Evolutionary conservation across 2,797 vertebrate genomes (phyloP).

Genomic region (Oreortyx pictus): DNA sequence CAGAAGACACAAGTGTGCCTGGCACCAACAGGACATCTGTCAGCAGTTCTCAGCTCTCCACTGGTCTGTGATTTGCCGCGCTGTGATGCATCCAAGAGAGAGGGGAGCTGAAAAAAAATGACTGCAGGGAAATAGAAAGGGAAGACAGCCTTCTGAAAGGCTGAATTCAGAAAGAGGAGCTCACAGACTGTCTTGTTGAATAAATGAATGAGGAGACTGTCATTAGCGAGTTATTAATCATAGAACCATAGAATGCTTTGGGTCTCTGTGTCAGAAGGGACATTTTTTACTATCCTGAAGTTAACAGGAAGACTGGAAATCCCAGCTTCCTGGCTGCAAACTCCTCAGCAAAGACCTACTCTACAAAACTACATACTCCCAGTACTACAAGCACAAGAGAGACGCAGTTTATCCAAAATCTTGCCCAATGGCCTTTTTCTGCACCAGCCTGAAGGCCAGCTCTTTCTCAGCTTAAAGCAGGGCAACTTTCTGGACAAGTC

Average conservation of each 20-base stretch:
- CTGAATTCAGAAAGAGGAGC: neutral
- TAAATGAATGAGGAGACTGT: neutral
- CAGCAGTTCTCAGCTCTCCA: slow-evolving; percentile 69
- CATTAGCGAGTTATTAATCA: neutral
- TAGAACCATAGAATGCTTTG: neutral
- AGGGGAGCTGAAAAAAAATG: neutral
- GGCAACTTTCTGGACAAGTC: neutral
- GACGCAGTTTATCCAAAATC: neutral
- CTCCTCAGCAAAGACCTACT: neutral
- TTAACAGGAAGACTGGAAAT: neutral
- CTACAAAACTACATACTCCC: neutral
- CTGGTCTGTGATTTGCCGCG: slow-evolving; percentile 18
- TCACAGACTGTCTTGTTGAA: neutral
- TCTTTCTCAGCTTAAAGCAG: neutral
- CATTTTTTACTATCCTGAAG: neutral
- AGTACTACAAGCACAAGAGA: neutral
- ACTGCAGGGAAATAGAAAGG: neutral
- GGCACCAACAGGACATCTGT: slow-evolving; percentile 65
- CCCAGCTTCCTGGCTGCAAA: neutral
- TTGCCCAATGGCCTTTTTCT: neutral
- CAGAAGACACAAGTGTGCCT: slow-evolving; percentile 64
- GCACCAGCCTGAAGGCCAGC: neutral
- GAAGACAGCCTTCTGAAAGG: neutral
- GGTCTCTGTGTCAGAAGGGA: neutral
- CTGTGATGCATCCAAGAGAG: neutral